These are phyloP conservation scores for Anguilla japonica DNA, from an alignment of 2,113 vertebrate species.

Conservation along the genomic window DNA sequence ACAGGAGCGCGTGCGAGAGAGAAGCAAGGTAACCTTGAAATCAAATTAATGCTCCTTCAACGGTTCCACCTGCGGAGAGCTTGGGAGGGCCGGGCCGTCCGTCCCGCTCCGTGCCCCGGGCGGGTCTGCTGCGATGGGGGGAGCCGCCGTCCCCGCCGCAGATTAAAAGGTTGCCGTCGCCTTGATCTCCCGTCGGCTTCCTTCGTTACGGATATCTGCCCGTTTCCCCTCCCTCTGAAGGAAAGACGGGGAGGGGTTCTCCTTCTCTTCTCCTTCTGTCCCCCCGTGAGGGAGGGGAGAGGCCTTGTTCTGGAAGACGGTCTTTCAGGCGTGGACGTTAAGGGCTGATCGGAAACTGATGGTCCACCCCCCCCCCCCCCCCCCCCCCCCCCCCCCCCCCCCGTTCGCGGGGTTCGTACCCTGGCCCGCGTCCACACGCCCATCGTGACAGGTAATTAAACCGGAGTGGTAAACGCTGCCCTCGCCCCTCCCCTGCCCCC, in stretches of 20 bases:
- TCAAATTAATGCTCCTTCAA: background rate
- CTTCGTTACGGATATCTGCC: background rate
- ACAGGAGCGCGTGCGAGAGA: no score
- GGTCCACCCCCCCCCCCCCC: background rate
- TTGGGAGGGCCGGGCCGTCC: background rate
- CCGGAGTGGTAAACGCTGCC: constrained; percentile 11
- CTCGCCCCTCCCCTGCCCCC: background rate
- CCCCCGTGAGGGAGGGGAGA: no score
- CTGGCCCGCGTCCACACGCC: no score
- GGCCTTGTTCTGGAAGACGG: background rate
- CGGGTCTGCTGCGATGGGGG: background rate
- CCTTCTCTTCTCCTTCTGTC: background rate
- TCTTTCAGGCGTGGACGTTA: background rate
- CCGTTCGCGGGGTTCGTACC: no score
- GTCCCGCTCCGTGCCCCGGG: no score
- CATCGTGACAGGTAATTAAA: constrained; percentile 14
- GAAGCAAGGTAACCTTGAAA: background rate
- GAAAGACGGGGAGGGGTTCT: no score
- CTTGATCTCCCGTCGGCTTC: background rate
- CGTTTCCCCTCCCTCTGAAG: background rate
- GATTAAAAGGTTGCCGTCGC: background rate
- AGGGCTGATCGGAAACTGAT: background rate
- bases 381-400: no score
- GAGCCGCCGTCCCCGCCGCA: background rate
- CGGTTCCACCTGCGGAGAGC: background rate